These are phyloP conservation scores for Phocoena sinus DNA, from an alignment of 2,113 vertebrate genomes.

Conservation along the genomic window DNA sequence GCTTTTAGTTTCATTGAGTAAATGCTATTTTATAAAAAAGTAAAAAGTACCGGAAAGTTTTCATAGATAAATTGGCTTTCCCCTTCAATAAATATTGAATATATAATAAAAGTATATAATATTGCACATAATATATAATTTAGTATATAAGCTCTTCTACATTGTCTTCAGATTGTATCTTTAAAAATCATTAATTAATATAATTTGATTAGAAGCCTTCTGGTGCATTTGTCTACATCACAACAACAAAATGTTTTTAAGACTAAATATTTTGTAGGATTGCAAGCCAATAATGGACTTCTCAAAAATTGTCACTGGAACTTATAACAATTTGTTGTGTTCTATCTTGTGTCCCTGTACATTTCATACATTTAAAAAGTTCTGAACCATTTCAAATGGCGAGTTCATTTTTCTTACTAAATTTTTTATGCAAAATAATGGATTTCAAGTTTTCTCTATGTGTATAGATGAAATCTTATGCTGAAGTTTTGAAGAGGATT, in stretches of 20 bases:
- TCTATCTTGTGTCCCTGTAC: not conserved
- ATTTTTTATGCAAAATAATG: not conserved
- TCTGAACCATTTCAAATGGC: not conserved
- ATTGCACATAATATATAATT: not conserved
- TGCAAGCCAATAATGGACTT: not conserved
- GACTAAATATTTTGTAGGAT: not conserved
- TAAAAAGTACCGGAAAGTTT: not conserved
- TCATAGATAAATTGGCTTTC: not conserved
- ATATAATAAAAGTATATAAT: not conserved
- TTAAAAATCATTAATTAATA: not conserved
- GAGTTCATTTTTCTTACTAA: not conserved
- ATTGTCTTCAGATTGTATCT: not conserved
- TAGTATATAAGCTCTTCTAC: not conserved
- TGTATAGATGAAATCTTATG: not conserved
- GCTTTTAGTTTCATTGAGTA: not conserved
- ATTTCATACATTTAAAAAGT: not conserved
- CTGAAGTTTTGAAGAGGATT: not conserved
- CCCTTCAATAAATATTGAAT: not conserved
- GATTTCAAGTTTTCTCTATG: not conserved
- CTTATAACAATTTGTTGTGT: not conserved
- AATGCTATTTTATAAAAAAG: not conserved
- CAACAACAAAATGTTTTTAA: not conserved
- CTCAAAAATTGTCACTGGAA: not conserved
- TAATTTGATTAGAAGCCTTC: not conserved
- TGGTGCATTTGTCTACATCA: not conserved